Evolutionary conservation across 2,113 vertebrate genomes (phyloP).

Genomic region (Pygoscelis adeliae): DNA sequence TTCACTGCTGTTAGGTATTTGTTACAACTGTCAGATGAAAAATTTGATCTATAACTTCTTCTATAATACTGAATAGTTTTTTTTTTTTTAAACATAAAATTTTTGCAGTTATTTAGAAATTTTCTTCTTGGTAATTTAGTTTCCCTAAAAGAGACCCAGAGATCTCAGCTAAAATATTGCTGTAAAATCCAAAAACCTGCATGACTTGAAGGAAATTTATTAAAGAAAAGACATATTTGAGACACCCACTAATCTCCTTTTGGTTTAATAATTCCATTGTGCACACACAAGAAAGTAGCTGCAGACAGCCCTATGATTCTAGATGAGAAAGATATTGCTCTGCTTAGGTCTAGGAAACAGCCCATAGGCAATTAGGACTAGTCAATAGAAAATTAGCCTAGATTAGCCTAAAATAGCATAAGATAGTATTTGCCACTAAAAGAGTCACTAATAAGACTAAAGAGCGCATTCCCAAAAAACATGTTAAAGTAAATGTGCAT

Average conservation of each 20-base stretch:
- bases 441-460: neutral
- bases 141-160: neutral
- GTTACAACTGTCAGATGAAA: neutral
- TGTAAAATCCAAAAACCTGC: neutral
- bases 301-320: neutral
- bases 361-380: neutral
- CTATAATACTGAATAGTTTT: neutral
- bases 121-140: neutral
- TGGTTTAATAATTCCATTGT: neutral
- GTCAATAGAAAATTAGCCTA: neutral
- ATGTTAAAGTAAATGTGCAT: neutral
- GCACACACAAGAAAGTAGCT: neutral
- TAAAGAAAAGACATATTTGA: neutral
- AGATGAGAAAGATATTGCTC: neutral
- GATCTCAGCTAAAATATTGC: neutral
- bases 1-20: neutral
- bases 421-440: neutral
- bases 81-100: fast-evolving
- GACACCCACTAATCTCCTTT: neutral
- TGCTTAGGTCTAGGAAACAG: neutral
- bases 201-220: neutral
- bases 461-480: neutral
- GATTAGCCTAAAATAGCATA: neutral
- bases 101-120: neutral
- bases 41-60: neutral